Conservation (phyloP, 1,140 invertebrate species). For the Trachelipus rathkii region DNA sequence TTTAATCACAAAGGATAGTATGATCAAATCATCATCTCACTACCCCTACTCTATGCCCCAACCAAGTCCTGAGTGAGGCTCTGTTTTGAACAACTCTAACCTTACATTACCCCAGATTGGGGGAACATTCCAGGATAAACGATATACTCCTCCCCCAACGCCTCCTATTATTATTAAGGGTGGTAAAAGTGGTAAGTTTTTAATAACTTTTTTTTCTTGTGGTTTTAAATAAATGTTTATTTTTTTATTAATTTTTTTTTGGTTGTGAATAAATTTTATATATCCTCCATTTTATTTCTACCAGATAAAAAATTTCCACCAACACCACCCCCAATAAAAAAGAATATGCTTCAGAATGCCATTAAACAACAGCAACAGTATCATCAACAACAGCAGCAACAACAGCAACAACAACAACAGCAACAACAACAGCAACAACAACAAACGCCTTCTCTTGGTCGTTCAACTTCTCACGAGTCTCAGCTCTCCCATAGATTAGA, state of each 20-base stretch:
- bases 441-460: conserved; percentile 25
- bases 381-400: neutral
- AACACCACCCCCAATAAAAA: conserved; percentile 61
- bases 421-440: neutral
- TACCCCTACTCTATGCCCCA: conserved; percentile 45
- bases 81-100: conserved; percentile 41
- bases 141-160: conserved; percentile 60
- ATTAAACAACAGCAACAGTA: neutral
- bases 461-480: conserved; percentile 84
- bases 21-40: conserved; percentile 48
- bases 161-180: conserved; percentile 55
- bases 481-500: conserved; percentile 60
- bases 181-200: conserved; percentile 48
- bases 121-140: conserved; percentile 46
- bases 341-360: neutral
- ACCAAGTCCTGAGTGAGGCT: conserved; percentile 47
- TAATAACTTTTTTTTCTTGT: no score
- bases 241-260: no score
- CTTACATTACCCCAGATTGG: conserved; percentile 21
- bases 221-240: no score
- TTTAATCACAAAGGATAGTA: conserved; percentile 35
- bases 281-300: conserved; percentile 10
- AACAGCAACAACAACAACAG: neutral
- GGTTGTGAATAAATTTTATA: no score
- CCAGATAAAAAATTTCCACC: conserved; percentile 62